Base-by-base conservation (phyloP, 2,888 invertebrate species). In the Stenodema calcarata region DNA sequence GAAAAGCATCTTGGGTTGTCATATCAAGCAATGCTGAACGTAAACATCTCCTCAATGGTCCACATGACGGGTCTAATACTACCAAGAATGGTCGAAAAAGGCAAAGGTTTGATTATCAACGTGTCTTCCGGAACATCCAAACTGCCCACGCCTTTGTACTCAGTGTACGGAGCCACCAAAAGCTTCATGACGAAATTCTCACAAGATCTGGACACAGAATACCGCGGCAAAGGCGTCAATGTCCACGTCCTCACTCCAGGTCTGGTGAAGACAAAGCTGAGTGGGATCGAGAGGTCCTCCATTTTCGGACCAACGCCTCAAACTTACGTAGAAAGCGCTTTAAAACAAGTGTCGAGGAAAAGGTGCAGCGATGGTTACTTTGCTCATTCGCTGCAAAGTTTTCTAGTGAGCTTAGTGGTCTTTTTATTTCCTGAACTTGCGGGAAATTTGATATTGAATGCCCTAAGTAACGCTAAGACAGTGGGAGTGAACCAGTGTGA, bases 141-240 rank as follows among this genome's bases (percentile, higher is more conserved):
- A 3, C 0, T 81, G 12, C 80, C 80, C 0, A 30, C 28, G 28
- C 80, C 80, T n/a, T 41, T 81, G 50, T 28, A 30, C 54, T 2
- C 27, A 18, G 16, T 81, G n/a, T 81, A 81, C 54, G 54, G 54
- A 3, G 50, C 80, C 30, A 81, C 80, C 16, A 81, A 81, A 35
- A 54, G 54, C 16, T 81, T 81, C 54, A 28, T 81, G n/a, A 81
- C 50, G 2, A 81, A 81, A 81, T 81, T 81, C 42, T 81, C 80
- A 16, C 30, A 81, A 50, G 80, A 81, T 30, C 35, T 81, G 54
- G 41, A 54, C 41, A 35, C 47, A 3, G 80, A 81, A 41, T 54
- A n/a, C 16, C 27, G 54, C 14, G 16, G 18, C 27, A 16, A 81
- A 50, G 80, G 80, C 3, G 80, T 81, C 30, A 50, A 81, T 35